A percentile compares a stretch with the other conserved stretches of the same genome.
phyloP scores from a whole-genome alignment of 2,113 vertebrate genomes.

The Marmota flaviventris region DNA sequence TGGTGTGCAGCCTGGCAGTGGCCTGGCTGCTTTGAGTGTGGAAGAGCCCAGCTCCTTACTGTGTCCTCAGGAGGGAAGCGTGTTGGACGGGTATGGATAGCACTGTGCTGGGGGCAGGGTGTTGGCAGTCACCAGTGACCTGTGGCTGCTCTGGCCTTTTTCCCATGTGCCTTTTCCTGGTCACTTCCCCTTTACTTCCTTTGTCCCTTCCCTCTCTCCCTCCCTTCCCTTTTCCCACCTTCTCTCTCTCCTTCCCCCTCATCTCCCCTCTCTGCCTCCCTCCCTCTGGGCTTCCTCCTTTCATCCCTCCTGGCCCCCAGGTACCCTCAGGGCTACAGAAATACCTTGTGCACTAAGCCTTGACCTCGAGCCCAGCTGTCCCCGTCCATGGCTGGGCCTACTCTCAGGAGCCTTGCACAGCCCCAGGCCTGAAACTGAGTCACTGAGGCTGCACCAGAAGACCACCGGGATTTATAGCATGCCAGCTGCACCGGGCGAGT shows the following conservation, averaged over 20 bases:
- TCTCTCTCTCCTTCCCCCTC: neutral
- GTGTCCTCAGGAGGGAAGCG: neutral
- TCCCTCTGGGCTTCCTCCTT: neutral
- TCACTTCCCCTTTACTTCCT: too few relatives aligned
- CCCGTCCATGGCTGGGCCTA: constrained; percentile 72
- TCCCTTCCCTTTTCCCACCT: neutral
- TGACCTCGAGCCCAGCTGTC: constrained; percentile 66
- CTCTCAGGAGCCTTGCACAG: constrained; percentile 28
- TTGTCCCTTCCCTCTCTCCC: neutral
- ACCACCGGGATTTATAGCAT: constrained; percentile 55
- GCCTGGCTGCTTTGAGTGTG: neutral
- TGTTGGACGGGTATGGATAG: fast-evolving
- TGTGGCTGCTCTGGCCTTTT: constrained; percentile 1
- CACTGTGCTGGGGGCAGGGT: neutral
- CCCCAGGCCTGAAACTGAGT: constrained; percentile 64
- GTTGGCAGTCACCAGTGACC: neutral
- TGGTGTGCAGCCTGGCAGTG: neutral
- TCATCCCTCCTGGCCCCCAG: constrained; percentile 33
- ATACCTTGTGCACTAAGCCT: constrained; percentile 55
- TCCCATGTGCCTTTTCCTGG: neutral
- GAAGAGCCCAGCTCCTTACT: neutral
- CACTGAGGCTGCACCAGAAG: constrained; percentile 43
- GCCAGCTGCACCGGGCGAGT: neutral
- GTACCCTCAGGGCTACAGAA: constrained; percentile 72
- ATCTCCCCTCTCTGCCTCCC: neutral